phyloP scores from a whole-genome alignment of 2,888 invertebrate species.

The Leuctra nigra region DNA sequence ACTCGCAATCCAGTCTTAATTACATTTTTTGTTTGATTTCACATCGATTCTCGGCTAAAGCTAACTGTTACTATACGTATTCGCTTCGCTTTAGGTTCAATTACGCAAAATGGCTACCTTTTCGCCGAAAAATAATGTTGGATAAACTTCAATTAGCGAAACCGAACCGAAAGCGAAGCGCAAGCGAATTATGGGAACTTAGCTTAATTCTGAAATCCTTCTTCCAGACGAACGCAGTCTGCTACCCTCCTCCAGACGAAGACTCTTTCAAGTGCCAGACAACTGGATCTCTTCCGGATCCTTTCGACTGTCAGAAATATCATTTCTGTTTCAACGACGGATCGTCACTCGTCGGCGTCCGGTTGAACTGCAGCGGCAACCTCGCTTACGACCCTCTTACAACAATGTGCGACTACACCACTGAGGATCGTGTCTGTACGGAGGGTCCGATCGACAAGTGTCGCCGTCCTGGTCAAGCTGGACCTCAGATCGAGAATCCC shows the following conservation, averaged over 20 bases:
- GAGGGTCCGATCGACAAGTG: neutral
- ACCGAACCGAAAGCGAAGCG: no score
- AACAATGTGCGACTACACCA: slow-evolving; percentile 1
- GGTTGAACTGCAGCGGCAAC: neutral
- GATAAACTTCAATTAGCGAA: no score
- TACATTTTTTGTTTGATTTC: no score
- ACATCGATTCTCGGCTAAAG: no score
- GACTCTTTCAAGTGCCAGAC: neutral
- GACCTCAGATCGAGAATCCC: neutral
- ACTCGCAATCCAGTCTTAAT: no score
- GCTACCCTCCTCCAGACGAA: neutral
- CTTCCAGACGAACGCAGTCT: neutral
- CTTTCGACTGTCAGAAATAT: neutral
- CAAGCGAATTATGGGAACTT: no score
- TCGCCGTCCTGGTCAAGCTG: neutral
- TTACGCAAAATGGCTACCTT: no score
- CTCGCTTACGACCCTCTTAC: neutral
- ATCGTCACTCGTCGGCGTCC: neutral
- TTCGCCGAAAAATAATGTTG: no score
- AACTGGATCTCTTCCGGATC: neutral
- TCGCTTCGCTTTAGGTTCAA: no score
- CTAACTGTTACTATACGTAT: no score
- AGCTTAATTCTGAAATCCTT: no score
- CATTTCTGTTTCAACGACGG: slow-evolving; percentile 4
- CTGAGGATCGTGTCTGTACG: neutral